Evolutionary conservation across 2,113 vertebrate genomes (phyloP), one percentile per base, ranked within the genome.

Genomic region (Equus quagga): DNA sequence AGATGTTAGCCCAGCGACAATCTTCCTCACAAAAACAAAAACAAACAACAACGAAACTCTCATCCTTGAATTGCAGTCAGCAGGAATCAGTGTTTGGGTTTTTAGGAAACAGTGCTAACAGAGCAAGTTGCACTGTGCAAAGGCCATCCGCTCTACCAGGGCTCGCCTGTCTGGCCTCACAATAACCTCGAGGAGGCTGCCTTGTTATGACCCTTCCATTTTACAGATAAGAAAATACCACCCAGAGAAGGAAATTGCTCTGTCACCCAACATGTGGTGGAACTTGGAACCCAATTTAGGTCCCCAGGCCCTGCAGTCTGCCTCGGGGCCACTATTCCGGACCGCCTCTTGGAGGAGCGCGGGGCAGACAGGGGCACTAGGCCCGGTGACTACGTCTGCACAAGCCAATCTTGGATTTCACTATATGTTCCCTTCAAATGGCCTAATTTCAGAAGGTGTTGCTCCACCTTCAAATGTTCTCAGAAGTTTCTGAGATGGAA

Each of bases 321-420:
- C 8, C 44, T 81, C 15, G 51, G 72, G 67, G 33, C 33, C 62
- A 13, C 56, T 78, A 13, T 54, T 94, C 46, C 72, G 3, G 46
- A 41, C 23, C 1, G 1, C 2, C 3, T 76, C 6, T 82, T 72
- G 28, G 41, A 33, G 19, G 8, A 23, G n/a, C 5, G 31, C 24
- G 2, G n/a, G 28, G 46, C 31, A 75, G 26, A 76, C 7, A 8
- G 8, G 10, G n/a, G 28, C 19, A 26, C 8, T 86, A 31, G 28
- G 76, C 44, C 65, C 28, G 11, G 78, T 93, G n/a, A 86, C 79
- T 94, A 12, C 23, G 33, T 17, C 23, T 11, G 28, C 11, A 28
- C 19, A 76, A 94, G 11, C 89, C 51, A 67, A 10, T 64, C 41
- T 86, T 81, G 31, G 72, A 41, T 87, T 91, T 95, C 96, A 60